Base-by-base conservation (phyloP, 2,113 vertebrate species). In the Microtus ochrogaster region DNA sequence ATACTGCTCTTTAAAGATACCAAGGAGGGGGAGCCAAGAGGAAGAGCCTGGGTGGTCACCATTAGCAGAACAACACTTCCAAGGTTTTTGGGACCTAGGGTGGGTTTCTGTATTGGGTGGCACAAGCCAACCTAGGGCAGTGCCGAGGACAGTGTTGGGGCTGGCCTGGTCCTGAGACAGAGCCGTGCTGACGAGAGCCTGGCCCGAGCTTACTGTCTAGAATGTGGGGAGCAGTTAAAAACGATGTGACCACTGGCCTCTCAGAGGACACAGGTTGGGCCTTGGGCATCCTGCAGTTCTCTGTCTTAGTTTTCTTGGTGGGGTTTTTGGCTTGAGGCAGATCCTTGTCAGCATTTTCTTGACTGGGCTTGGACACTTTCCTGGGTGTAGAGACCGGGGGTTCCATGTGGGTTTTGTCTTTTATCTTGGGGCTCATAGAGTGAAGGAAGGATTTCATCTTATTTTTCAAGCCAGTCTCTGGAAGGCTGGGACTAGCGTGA, bases 401-500 rank as follows among this genome's bases (percentile, higher is more conserved):
- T 24, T 95, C 89, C 2, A 52, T 0, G 0, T 55, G 81, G 3
- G 21, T 74, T 79, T 84, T 96, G 93, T 55, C 74, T 93, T 95
- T 97, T 13, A 41, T 44, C 44, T 87, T 83, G 39, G 90, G 26
- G 49, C 30, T 97, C 68, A 97, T 22, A 14, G 0, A 33, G 12
- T 81, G 24, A 17, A 97, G 65, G 73, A 97, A 95, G 52, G 65
- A 83, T 81, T 94, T 97, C 19, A 96, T 78, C 55, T 93, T 97
- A 82, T 74, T 90, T 92, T 28, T 87, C 41, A 94, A 90, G 91
- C 52, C 61, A 36, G 87, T 72, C 22, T 96, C 92, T 93, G 93
- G 55, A 92, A 72, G 87, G 22, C 49, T 49, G 52, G 72, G 58
- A 36, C 26, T 93, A 84, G 63, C 68, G 9, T 49, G 61, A 74